Percentiles rank a stretch among this genome's conserved stretches.
phyloP scores from a whole-genome alignment of 2,888 invertebrate species.

The Drosophila monieri region DNA sequence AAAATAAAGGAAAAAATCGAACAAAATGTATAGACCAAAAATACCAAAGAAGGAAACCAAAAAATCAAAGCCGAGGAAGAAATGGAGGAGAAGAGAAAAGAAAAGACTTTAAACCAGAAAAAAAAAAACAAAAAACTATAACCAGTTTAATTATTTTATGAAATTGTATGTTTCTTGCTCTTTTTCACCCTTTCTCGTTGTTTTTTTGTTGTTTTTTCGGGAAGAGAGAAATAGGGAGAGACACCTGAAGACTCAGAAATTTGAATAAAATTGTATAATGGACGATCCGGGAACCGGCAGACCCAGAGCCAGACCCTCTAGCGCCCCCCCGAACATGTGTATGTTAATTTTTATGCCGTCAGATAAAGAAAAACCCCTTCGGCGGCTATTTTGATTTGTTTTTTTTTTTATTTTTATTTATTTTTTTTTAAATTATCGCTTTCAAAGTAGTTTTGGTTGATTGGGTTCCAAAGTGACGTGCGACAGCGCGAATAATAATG shows the following conservation, averaged over 20 bases:
- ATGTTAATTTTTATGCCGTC: slow-evolving; percentile 41
- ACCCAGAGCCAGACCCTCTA: not conserved
- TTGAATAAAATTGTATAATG: slow-evolving; percentile 77
- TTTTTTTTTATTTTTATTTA: slow-evolving; percentile 20
- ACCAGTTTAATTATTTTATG: slow-evolving; percentile 78
- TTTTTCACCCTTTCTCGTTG: slow-evolving; percentile 38
- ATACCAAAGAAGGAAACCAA: slow-evolving; percentile 20
- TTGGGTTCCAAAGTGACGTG: slow-evolving; percentile 51
- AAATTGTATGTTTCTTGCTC: slow-evolving; percentile 61
- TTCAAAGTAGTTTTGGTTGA: slow-evolving; percentile 38
- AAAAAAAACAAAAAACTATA: too few relatives aligned
- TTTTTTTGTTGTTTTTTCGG: slow-evolving; percentile 5
- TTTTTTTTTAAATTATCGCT: slow-evolving; percentile 22
- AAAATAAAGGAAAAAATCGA: slow-evolving; percentile 50
- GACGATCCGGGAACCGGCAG: slow-evolving; percentile 35
- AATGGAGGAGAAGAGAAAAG: slow-evolving; percentile 24
- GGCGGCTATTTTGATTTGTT: slow-evolving; percentile 53
- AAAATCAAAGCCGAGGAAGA: slow-evolving; percentile 34
- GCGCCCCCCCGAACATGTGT: slow-evolving; percentile 21
- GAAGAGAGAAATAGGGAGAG: slow-evolving; percentile 2
- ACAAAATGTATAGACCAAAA: slow-evolving; percentile 60
- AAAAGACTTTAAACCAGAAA: slow-evolving; percentile 39
- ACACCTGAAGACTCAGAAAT: slow-evolving; percentile 48
- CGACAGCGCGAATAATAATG: slow-evolving; percentile 23
- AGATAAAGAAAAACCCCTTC: slow-evolving; percentile 45